A percentile compares a stretch with the other conserved stretches of the same genome.
Evolutionary conservation across 2,888 invertebrate genomes (phyloP).

Genomic region (Sminthurides aquaticus): DNA sequence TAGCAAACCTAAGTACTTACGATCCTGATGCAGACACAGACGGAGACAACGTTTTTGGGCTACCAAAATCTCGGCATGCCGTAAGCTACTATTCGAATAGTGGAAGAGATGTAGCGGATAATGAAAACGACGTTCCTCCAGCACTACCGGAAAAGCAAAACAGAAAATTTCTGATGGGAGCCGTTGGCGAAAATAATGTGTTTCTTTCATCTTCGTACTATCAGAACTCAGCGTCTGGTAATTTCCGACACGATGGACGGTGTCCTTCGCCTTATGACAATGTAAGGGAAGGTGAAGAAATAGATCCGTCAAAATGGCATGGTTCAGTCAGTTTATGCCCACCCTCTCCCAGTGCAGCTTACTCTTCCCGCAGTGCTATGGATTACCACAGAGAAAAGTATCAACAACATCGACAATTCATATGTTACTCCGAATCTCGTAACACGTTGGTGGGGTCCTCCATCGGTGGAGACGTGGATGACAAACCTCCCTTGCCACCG

Average conservation of each 20-base stretch:
- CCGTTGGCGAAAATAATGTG: neutral
- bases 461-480: conserved; percentile 49
- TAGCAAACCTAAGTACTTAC: conserved; percentile 24
- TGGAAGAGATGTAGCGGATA: neutral
- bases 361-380: neutral
- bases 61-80: conserved; percentile 7
- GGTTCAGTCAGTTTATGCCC: conserved; percentile 12
- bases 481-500: conserved; percentile 81
- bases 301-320: conserved; percentile 33
- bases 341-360: conserved; percentile 8
- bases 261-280: conserved; percentile 42
- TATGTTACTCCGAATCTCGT: conserved; percentile 41
- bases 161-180: neutral
- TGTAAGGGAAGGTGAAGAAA: conserved; percentile 35
- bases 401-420: conserved; percentile 32
- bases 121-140: conserved; percentile 30
- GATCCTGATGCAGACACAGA: conserved; percentile 37
- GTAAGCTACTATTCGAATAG: neutral
- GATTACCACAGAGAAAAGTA: neutral
- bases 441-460: conserved; percentile 34
- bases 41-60: conserved; percentile 36
- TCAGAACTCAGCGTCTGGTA: neutral
- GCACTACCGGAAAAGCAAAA: conserved; percentile 36
- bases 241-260: conserved; percentile 16
- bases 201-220: neutral